phyloP scores from a whole-genome alignment of 2,113 vertebrate species.

The Megalops atlanticus region DNA sequence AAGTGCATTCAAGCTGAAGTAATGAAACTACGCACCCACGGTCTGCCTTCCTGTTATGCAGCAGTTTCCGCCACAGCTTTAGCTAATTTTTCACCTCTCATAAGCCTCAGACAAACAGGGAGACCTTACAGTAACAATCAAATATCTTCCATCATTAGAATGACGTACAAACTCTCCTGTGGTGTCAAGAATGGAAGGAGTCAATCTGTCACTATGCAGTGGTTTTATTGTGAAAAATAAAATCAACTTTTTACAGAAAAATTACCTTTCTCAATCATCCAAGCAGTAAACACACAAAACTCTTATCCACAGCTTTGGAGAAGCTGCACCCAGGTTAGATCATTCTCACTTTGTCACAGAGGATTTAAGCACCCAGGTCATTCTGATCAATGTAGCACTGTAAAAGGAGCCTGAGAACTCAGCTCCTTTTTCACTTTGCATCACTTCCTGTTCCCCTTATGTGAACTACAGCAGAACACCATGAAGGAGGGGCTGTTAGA shows the following conservation, averaged over 20 bases:
- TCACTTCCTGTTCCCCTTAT: conserved; percentile 44
- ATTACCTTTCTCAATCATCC: not conserved
- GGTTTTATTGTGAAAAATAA: not conserved
- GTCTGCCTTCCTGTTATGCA: conserved; percentile 12
- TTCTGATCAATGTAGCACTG: too few relatives aligned
- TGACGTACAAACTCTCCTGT: not conserved
- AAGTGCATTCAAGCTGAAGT: too few relatives aligned
- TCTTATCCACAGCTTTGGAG: not conserved
- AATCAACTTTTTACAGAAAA: not conserved
- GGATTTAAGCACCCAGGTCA: not conserved
- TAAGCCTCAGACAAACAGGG: conserved; percentile 47
- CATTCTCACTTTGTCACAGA: not conserved
- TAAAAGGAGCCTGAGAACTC: too few relatives aligned
- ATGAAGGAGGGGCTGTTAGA: not conserved
- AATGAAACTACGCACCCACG: too few relatives aligned
- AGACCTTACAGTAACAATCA: not conserved
- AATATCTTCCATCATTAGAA: not conserved
- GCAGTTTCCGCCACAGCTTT: conserved; percentile 14
- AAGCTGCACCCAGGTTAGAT: not conserved
- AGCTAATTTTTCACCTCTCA: conserved; percentile 42
- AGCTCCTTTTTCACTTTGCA: conserved; percentile 8
- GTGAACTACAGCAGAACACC: conserved; percentile 27
- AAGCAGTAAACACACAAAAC: not conserved
- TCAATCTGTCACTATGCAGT: not conserved
- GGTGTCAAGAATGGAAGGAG: not conserved